phyloP scores from a whole-genome alignment of 2,888 invertebrate species.

The Lasioglossum zephyrum region DNA sequence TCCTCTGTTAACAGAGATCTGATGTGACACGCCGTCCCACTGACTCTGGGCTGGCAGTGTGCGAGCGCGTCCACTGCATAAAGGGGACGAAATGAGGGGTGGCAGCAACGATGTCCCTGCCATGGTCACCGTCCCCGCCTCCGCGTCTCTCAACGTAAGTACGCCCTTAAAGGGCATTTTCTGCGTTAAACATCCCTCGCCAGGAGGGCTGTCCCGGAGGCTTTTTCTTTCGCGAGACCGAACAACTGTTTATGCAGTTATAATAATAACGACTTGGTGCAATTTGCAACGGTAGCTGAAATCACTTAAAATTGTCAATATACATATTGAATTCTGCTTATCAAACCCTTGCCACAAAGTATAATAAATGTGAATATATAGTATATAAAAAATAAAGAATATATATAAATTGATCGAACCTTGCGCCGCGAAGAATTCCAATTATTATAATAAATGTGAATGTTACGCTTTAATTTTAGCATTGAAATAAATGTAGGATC shows the following conservation, averaged over 20 bases:
- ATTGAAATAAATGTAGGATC: no score
- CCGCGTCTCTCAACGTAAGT: conserved; percentile 79
- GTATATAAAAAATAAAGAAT: no score
- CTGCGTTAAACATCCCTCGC: neutral
- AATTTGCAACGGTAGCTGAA: no score
- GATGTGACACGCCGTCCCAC: conserved; percentile 46
- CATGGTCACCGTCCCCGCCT: conserved; percentile 78
- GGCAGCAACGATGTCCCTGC: conserved; percentile 74
- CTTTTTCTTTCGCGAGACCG: neutral
- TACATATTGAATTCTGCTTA: no score
- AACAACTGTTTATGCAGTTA: neutral
- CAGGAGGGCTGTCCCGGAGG: neutral
- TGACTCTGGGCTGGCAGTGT: neutral
- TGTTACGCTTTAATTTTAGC: no score
- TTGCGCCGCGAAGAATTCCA: no score
- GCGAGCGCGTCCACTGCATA: conserved; percentile 41
- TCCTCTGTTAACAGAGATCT: conserved; percentile 58
- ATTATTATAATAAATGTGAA: no score
- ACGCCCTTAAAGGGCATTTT: conserved; percentile 5
- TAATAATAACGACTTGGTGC: no score
- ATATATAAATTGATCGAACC: no score
- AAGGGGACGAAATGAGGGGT: conserved; percentile 74
- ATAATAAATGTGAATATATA: no score
- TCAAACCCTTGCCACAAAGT: no score
- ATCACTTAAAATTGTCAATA: no score